Evolutionary conservation across 2,113 vertebrate species (phyloP), one percentile per base, ranked within the genome.

Genomic region (Sinocyclocheilus anshuiensis): DNA sequence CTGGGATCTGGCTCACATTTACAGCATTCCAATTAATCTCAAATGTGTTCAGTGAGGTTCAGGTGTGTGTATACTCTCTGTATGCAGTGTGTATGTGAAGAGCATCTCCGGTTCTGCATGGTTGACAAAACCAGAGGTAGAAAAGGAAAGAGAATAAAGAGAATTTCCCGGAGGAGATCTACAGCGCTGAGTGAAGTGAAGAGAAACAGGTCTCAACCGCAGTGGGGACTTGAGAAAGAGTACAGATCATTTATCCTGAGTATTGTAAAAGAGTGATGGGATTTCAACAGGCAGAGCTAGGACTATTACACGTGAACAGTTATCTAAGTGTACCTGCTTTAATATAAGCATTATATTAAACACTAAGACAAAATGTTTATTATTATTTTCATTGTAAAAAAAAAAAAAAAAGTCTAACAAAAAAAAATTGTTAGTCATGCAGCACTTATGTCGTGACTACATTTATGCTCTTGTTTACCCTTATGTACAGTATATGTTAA

Each of bases 31-130:
- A 10, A 20, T 72, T 36, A 22, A 33, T 29, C 18, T 74, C 74
- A 48, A 24, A 50, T 76, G 42, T 50, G 74, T 16, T 76, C 11
- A 24, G 39, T 13, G 12, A 5, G 42, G 11, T 50, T 50, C 42
- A 16, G 74, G n/a, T 76, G 26, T 76, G 74, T 50, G n/a, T 13
- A 48, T 72, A 65, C 86, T 76, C 59, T 39, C 63, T 86, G 80
- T 53, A 76, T 80, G 76, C 65, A 50, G 24, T 53, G 29, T 33
- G 72, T 65, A 84, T 86, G 76, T 63, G 57, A 79, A 77, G 57
- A 61, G 61, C 88, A 87, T 83, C 86, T 82, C 88, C 24, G 24
- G 78, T 83, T 88, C 36, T 79, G 84, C 80, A 74, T 85, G 65
- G 24, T 10, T 39, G 75, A 72, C 11, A 77, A 81, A 45, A 77